Conservation (phyloP, 1,140 invertebrate species). For the Ceratina calcarata region DNA sequence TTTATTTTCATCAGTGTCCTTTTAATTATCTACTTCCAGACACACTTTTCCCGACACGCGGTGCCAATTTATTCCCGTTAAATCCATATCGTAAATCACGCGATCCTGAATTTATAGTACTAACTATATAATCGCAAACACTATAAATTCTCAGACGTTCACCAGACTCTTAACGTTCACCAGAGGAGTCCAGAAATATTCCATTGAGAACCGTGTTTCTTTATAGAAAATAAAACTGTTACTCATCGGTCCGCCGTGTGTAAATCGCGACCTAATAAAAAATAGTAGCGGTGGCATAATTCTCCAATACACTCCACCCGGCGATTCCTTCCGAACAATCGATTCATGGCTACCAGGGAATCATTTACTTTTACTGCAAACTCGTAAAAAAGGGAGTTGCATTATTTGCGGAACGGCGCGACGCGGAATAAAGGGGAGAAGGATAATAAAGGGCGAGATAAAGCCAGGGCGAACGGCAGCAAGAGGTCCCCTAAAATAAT, state of each 20-base stretch:
- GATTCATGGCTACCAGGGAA: not conserved
- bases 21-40: not conserved
- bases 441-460: conserved; percentile 1
- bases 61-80: not conserved
- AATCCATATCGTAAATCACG: conserved; percentile 1
- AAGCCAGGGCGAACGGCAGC: conserved; percentile 1
- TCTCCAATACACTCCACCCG: too few relatives aligned
- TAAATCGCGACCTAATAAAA: too few relatives aligned
- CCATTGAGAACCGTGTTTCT: too few relatives aligned
- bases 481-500: conserved; percentile 1
- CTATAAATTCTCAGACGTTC: not conserved
- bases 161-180: not conserved
- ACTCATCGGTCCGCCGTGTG: too few relatives aligned
- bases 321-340: not conserved
- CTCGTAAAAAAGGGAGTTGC: not conserved
- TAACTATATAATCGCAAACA: not conserved
- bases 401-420: not conserved
- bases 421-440: too few relatives aligned
- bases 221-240: too few relatives aligned
- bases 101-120: not conserved
- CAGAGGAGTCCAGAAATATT: too few relatives aligned
- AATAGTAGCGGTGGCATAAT: too few relatives aligned
- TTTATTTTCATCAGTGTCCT: conserved; percentile 4
- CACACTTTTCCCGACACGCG: not conserved
- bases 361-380: conserved; percentile 6